Base-by-base conservation (phyloP, 2,113 vertebrate genomes). In the Corvus moneduloides region DNA sequence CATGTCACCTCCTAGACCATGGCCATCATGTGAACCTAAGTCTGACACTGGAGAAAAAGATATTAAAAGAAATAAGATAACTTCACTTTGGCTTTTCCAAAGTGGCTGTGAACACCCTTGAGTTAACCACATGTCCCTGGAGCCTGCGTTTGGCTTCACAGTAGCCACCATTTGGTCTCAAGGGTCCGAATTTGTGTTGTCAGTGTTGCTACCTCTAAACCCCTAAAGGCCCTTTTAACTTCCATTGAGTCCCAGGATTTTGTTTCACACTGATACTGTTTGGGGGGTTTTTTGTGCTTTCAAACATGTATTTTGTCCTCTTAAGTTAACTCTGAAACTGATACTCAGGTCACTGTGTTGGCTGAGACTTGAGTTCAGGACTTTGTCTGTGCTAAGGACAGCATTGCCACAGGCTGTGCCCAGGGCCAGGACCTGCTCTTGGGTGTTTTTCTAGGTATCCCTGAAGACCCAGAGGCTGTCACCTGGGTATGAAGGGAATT, bases 1-100 rank as follows among this genome's bases (percentile, higher is more conserved):
- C 35, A 3, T 2, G 22, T 21, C 11, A 1, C 43, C 49, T 76
- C 68, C 16, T 63, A 55, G n/a, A 6, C 43, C 0, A 0, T 0
- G 9, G 39, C 49, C 11, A 7, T 43, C 11, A 0, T 13, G 3
- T n/a, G n/a, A 69, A 23, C 35, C 48, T 49, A 77, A 26, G 62
- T 24, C 52, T 66, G 55, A 9, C 14, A 11, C 37, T 39, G 24
- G 41, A 75, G 30, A 39, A 58, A 23, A 78, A 78, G 11, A 5
- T 39, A 39, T 1, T 56, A 15, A 48, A 44, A 32, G 5, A 46
- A 48, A 35, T 44, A 23, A 80, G 18, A 17, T n/a, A 35, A 56
- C 19, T 71, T 58, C 24, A 37, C 21, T 52, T n/a, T 27, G 19
- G 23, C 37, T 37, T 63, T 67, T 68, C 33, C 26, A 10, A 28